A percentile compares a stretch with the other conserved stretches of the same genome.
phyloP scores from a whole-genome alignment of 2,113 vertebrate genomes.

The Meles meles region DNA sequence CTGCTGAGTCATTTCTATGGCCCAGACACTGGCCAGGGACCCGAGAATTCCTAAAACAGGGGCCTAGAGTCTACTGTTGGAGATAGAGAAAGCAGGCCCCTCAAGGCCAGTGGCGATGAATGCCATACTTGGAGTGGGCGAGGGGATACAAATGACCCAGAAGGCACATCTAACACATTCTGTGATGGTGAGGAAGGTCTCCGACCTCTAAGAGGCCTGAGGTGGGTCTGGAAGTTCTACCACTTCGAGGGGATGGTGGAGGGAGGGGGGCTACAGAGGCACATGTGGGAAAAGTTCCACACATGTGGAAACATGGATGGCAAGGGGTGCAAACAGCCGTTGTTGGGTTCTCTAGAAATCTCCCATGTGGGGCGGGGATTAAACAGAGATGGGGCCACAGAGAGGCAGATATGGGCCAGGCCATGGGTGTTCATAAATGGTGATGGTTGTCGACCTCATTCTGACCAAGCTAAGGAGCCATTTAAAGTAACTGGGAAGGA shows the following conservation, averaged over 20 bases:
- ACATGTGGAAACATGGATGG: not conserved
- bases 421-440: not conserved
- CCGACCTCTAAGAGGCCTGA: not conserved
- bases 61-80: not conserved
- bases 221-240: not conserved
- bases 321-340: rapidly evolving
- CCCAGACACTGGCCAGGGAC: not conserved
- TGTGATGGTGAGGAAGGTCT: not conserved
- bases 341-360: not conserved
- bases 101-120: not conserved
- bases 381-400: not conserved
- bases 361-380: not conserved
- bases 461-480: not conserved
- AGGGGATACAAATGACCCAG: not conserved
- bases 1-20: not conserved
- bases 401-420: not conserved
- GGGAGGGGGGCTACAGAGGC: not conserved
- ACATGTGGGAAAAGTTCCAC: rapidly evolving
- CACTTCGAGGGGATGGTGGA: not conserved
- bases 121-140: too few species aligned
- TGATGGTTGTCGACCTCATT: not conserved
- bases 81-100: not conserved
- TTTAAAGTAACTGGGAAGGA: not conserved
- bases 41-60: not conserved
- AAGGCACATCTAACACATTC: not conserved